Evolutionary conservation across 2,113 vertebrate species (phyloP).

Genomic region (Nanger granti): DNA sequence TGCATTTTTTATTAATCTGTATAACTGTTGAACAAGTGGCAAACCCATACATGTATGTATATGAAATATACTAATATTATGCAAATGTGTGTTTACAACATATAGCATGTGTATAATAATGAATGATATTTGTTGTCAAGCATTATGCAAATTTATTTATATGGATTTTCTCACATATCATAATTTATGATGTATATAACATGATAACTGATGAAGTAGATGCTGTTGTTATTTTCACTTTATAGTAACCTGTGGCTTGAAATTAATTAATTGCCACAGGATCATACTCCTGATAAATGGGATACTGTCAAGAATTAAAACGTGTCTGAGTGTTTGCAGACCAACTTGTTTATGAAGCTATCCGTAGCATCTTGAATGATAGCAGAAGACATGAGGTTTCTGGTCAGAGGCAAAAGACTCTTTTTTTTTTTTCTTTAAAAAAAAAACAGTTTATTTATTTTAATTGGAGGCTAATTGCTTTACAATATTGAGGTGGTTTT

Average conservation of each 20-base stretch:
- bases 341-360: not conserved
- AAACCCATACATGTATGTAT: not conserved
- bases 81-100: not conserved
- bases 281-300: not conserved
- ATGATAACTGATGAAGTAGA: not conserved
- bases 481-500: not conserved
- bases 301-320: not conserved
- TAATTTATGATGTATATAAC: not conserved
- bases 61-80: not conserved
- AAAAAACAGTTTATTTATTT: not conserved
- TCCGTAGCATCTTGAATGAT: not conserved
- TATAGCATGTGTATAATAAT: not conserved
- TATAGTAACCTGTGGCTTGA: not conserved
- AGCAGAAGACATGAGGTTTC: not conserved
- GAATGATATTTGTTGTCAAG: not conserved
- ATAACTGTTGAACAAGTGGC: not conserved
- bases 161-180: not conserved
- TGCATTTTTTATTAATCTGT: not conserved
- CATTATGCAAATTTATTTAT: constrained; percentile 6
- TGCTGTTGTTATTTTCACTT: constrained; percentile 22
- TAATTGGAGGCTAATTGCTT: not conserved
- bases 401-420: not conserved
- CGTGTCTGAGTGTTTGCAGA: not conserved
- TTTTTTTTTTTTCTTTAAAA: rapidly evolving
- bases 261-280: not conserved